Conservation (phyloP, 2,113 vertebrate genomes). For the Rhombomys opimus region DNA sequence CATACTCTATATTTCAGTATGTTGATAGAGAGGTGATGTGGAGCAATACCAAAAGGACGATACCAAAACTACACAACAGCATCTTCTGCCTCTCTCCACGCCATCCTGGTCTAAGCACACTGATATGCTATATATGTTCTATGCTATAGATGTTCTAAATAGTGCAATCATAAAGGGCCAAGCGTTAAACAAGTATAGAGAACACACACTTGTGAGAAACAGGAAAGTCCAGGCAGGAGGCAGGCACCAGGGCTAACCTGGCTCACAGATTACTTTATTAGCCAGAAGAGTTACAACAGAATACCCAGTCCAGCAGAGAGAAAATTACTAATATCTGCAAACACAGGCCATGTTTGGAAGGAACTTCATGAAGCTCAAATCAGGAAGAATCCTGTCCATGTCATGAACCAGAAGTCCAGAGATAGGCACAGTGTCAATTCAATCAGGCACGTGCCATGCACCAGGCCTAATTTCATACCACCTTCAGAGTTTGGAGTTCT, state of each 20-base stretch:
- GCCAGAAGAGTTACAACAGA: not conserved
- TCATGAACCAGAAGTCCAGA: not conserved
- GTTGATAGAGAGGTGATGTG: not conserved
- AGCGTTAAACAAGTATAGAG: not conserved
- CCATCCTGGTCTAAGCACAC: not conserved
- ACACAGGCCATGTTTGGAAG: not conserved
- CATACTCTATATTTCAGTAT: not conserved
- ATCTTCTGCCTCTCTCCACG: slow-evolving; percentile 12
- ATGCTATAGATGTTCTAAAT: not conserved
- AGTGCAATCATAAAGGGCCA: not conserved
- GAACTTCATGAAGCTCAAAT: slow-evolving; percentile 11
- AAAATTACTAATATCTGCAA: not conserved
- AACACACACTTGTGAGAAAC: not conserved
- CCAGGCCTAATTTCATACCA: not conserved
- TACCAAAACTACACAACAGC: not conserved
- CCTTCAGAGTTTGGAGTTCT: not conserved
- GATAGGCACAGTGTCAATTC: not conserved
- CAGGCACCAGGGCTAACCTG: not conserved
- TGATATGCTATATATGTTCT: not conserved
- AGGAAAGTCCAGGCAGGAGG: not conserved
- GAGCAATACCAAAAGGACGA: slow-evolving; percentile 17
- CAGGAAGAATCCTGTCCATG: not conserved
- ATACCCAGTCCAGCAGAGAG: not conserved
- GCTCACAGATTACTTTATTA: not conserved
- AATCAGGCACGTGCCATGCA: not conserved